These are phyloP conservation scores for Athene cunicularia DNA, from an alignment of 2,113 vertebrate genomes.

Conservation along the genomic window DNA sequence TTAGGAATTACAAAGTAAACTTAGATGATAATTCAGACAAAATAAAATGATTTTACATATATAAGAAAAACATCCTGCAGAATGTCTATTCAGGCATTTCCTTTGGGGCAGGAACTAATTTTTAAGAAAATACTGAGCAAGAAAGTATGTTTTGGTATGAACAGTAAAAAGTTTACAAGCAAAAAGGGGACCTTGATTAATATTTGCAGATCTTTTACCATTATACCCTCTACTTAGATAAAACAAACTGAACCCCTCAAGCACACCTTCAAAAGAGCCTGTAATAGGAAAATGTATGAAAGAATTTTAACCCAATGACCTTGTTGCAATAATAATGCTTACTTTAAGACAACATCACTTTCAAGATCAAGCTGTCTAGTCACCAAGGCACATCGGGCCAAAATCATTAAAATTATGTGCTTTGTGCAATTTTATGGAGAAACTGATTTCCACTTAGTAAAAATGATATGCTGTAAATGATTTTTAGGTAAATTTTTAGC, in stretches of 20 bases:
- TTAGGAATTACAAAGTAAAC: slow-evolving; percentile 71
- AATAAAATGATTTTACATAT: slow-evolving; percentile 60
- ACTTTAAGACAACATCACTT: not conserved
- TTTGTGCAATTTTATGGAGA: not conserved
- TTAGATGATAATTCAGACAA: slow-evolving; percentile 65
- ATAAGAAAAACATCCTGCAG: slow-evolving; percentile 18
- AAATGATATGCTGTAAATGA: slow-evolving; percentile 30
- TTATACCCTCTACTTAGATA: not conserved
- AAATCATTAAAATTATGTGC: not conserved
- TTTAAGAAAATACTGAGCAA: not conserved
- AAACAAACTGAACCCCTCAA: not conserved
- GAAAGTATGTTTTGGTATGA: not conserved
- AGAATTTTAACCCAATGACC: not conserved
- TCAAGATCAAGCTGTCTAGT: not conserved
- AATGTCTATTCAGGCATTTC: slow-evolving; percentile 9
- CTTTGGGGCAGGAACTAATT: not conserved
- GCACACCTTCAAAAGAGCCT: not conserved
- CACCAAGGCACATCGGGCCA: not conserved
- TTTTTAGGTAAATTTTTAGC: slow-evolving; percentile 51
- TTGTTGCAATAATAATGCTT: not conserved
- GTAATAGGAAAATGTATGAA: not conserved
- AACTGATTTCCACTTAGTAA: slow-evolving; percentile 9
- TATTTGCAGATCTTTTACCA: not conserved
- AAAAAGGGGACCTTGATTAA: not conserved
- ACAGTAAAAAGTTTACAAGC: not conserved